Conservation (phyloP, 2,888 invertebrate genomes). For the Subacronicta megacephala region DNA sequence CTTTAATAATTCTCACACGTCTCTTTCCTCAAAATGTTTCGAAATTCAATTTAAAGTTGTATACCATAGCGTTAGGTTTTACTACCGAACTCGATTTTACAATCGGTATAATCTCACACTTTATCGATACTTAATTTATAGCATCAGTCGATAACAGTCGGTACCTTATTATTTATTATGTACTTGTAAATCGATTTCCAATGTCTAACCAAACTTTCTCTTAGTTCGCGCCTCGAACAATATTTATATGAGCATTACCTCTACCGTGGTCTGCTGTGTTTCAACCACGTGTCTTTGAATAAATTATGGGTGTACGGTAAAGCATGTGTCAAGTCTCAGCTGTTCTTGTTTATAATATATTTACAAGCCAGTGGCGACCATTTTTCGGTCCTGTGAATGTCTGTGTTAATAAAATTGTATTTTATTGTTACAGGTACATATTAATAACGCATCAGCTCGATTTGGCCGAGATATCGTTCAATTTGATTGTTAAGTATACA, state of each 20-base stretch:
- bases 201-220: conserved; percentile 63
- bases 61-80: conserved; percentile 5
- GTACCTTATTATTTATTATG: conserved; percentile 52
- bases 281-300: conserved; percentile 67
- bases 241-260: conserved; percentile 64
- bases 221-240: conserved; percentile 55
- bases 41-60: conserved; percentile 1
- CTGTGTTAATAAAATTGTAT: conserved; percentile 14
- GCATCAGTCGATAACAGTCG: conserved; percentile 40
- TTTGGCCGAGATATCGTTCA: background rate
- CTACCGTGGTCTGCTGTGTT: conserved; percentile 64
- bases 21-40: background rate
- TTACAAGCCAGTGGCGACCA: too few species aligned
- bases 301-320: conserved; percentile 53
- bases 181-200: conserved; percentile 54
- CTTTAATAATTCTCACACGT: too few species aligned
- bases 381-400: background rate
- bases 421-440: conserved; percentile 41
- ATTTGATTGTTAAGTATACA: conserved; percentile 7
- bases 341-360: background rate
- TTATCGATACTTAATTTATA: conserved; percentile 48
- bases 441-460: background rate
- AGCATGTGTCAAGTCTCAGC: conserved; percentile 45
- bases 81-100: conserved; percentile 52
- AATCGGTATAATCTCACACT: conserved; percentile 37